Evolutionary conservation across 2,113 vertebrate genomes (phyloP).

Genomic region (Spheniscus mendiculus): DNA sequence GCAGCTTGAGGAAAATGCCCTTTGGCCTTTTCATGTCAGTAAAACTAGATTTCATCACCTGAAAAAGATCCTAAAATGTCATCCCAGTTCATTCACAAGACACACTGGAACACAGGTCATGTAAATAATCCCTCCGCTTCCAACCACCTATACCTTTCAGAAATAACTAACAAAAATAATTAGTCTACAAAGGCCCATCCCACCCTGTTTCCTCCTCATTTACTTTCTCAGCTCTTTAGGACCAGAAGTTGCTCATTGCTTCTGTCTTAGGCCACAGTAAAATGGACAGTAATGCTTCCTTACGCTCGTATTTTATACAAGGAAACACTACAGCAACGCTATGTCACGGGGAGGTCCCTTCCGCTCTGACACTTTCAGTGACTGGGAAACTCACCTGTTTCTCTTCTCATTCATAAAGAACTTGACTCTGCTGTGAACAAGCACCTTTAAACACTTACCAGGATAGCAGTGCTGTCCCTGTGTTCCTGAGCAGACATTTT

Average conservation of each 20-base stretch:
- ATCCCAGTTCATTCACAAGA: not conserved
- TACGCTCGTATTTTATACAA: not conserved
- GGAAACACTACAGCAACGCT: not conserved
- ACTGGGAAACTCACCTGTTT: not conserved
- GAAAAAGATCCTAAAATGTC: not conserved
- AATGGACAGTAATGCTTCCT: not conserved
- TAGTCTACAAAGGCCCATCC: not conserved
- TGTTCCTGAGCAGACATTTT: not conserved
- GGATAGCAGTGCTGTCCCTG: not conserved
- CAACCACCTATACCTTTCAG: not conserved
- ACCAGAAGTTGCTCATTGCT: not conserved
- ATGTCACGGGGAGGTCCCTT: not conserved
- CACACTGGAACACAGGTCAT: not conserved
- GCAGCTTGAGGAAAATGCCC: not conserved
- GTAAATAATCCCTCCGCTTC: not conserved
- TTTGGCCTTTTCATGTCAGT: not conserved
- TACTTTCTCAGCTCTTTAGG: not conserved
- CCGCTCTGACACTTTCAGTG: not conserved
- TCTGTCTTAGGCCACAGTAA: not conserved
- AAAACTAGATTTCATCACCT: not conserved
- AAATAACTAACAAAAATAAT: not conserved
- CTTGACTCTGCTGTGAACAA: not conserved
- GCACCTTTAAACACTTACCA: not conserved
- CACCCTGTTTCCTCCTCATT: not conserved
- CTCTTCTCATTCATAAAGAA: not conserved